Base-by-base conservation (phyloP, 2,113 vertebrate species). In the Tenebrosternarchus preto region DNA sequence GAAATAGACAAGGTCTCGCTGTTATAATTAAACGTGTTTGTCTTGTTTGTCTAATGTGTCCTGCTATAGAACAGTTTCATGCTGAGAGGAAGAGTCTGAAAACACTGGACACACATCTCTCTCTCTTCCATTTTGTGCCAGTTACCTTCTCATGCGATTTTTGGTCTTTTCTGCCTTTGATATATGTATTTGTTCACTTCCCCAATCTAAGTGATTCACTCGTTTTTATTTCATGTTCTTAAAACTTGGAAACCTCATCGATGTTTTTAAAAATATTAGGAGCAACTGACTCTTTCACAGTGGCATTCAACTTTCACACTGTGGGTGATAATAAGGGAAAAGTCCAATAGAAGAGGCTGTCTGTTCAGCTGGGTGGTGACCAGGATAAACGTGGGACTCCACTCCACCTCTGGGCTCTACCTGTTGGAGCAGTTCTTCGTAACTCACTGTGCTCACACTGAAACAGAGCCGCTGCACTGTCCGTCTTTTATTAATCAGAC, bases 1-100 rank as follows among this genome's bases (percentile, higher is more conserved):
- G 27, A 31, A 6, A 20, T 17, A 50, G 81, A 89, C 86, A 86
- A 88, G 91, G 81, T 61, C 16, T 15, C 36, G 25, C 56, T 33
- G 85, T 74, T 86, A 87, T 85, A 76, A 73, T 87, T 80, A 70
- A 69, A 80, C 70, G 64, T 50, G 76, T 80, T 73, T 70, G 64
- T 71, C 71, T 75, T 24, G 57, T 27, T 81, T 33, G 50, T 64
- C 31, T 76, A 77, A 11, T 73, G 81, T 4, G 71, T 16, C 27
- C 71, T 29, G 31, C 25, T 31, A 68, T 59, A 73, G 74, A 27
- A 71, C 31, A 31, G 29, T 36, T 17, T 31, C 63, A 11, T 29
- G 22, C 70, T 27, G 46, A 75, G 59, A 56, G 43, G 36, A 31
- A 11, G 39, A 12, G 6, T 69, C 43, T 78, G 63, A 85, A 81